Evolutionary conservation across 1,140 invertebrate genomes (phyloP).

Genomic region (Zophobas morio): DNA sequence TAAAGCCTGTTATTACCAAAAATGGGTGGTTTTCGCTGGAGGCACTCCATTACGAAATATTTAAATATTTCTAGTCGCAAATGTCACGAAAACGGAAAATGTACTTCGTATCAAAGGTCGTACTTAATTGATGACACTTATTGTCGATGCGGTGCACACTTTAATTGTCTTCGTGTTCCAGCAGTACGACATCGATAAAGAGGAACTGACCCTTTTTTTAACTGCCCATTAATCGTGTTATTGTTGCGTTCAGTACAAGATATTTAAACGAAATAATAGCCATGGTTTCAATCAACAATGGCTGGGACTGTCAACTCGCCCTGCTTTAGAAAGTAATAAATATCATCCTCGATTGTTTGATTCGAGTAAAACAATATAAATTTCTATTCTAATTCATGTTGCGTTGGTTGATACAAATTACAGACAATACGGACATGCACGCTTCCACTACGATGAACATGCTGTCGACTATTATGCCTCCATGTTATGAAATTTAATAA

Average conservation of each 20-base stretch:
- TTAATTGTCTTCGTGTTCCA: no score
- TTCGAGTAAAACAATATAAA: slow-evolving; percentile 45
- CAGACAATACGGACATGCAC: slow-evolving; percentile 37
- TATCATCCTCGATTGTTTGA: slow-evolving; percentile 38
- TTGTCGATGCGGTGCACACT: no score
- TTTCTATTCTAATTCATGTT: slow-evolving; percentile 48
- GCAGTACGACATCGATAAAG: no score
- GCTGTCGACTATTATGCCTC: slow-evolving; percentile 4
- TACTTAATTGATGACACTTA: no score
- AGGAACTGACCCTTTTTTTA: slow-evolving; percentile 6
- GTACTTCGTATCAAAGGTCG: no score
- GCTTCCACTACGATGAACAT: slow-evolving; percentile 23
- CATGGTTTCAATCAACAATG: slow-evolving; percentile 38
- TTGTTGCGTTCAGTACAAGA: slow-evolving; percentile 36
- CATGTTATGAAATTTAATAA: not conserved
- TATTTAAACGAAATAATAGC: slow-evolving; percentile 39
- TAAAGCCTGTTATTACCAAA: not conserved
- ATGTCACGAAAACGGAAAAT: no score
- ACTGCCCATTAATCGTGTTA: slow-evolving; percentile 33
- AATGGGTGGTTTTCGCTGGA: no score
- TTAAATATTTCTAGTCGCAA: no score
- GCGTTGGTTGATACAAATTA: slow-evolving; percentile 45
- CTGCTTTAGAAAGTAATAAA: slow-evolving; percentile 42
- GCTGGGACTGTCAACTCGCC: slow-evolving; percentile 29
- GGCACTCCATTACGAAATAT: no score